Evolutionary conservation across 2,113 vertebrate species (phyloP).

Genomic region (Serinus canaria): DNA sequence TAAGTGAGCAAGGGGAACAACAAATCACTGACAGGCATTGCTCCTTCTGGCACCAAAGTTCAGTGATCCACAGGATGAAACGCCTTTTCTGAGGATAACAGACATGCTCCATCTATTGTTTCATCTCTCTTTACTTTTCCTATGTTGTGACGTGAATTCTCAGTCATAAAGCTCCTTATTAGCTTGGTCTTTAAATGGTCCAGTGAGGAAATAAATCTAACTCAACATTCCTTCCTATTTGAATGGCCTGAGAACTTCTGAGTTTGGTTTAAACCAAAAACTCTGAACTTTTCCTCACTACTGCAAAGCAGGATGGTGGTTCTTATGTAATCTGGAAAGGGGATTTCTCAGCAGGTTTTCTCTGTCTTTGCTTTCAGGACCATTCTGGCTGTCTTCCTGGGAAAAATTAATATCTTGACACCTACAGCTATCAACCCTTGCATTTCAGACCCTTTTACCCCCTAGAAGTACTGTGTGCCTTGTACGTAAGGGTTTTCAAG

Average conservation of each 20-base stretch:
- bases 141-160: background rate
- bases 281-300: background rate
- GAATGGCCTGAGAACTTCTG: background rate
- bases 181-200: background rate
- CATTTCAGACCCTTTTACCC: background rate
- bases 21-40: background rate
- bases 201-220: background rate
- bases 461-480: background rate
- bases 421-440: background rate
- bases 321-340: background rate
- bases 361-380: background rate
- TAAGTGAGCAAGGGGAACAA: background rate
- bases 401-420: background rate
- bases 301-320: background rate
- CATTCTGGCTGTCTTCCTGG: background rate
- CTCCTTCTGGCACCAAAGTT: background rate
- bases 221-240: background rate
- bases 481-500: background rate
- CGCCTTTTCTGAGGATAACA: background rate
- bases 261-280: background rate
- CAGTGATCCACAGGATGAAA: background rate
- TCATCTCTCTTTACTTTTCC: background rate
- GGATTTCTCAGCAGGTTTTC: background rate
- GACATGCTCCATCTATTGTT: background rate
- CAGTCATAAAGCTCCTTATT: background rate